A percentile compares a stretch with the other conserved stretches of the same genome.
These are phyloP conservation scores for Nudaria mundana DNA, from an alignment of 2,888 invertebrate genomes.

Conservation along the genomic window DNA sequence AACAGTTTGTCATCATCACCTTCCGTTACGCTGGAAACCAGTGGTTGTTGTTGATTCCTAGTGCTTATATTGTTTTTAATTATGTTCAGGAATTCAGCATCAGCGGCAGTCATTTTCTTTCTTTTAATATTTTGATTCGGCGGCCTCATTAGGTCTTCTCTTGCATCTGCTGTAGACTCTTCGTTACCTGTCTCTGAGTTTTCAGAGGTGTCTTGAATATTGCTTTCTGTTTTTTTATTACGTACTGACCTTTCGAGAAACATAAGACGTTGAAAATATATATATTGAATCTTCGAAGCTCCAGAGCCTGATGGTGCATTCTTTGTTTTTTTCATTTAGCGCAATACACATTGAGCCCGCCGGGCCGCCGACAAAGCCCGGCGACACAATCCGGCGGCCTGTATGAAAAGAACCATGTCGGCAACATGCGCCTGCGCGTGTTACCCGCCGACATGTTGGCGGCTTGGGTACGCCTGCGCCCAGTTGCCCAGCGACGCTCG, in stretches of 20 bases:
- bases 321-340: not conserved
- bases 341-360: constrained; percentile 4
- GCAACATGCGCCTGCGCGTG: constrained; percentile 16
- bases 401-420: constrained; percentile 7
- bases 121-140: not conserved
- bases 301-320: too few relatives aligned
- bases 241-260: too few relatives aligned
- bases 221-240: too few relatives aligned
- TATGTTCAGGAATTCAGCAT: not conserved
- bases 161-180: not conserved
- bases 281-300: too few relatives aligned
- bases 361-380: too few relatives aligned
- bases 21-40: not conserved
- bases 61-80: not conserved
- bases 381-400: constrained; percentile 15
- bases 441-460: constrained; percentile 15
- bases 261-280: too few relatives aligned
- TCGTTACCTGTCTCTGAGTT: not conserved
- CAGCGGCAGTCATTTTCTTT: too few relatives aligned
- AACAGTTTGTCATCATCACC: too few relatives aligned
- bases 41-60: too few relatives aligned
- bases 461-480: constrained; percentile 18
- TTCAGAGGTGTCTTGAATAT: not conserved
- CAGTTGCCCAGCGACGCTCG: constrained; percentile 17
- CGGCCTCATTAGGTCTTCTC: not conserved